Conservation (phyloP, 2,797 vertebrate species). For the Craterocephalus amniculus region DNA sequence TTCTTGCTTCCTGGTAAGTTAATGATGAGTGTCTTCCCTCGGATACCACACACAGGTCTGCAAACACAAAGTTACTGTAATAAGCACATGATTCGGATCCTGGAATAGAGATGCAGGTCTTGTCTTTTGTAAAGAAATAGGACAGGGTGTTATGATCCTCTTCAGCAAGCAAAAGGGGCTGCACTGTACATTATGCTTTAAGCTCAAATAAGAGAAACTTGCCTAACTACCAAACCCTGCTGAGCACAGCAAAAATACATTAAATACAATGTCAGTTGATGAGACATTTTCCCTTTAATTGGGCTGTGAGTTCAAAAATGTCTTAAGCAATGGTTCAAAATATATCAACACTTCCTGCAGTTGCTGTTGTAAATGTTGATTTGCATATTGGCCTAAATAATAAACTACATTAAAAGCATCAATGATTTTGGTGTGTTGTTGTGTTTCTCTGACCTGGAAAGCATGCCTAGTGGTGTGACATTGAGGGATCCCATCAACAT, state of each 20-base stretch:
- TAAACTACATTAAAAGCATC: not conserved
- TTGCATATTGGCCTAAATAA: not conserved
- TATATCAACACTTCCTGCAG: not conserved
- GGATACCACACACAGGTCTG: conserved; percentile 97
- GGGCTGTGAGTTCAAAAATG: not conserved
- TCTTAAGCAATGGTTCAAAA: not conserved
- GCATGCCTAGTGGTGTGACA: conserved; percentile 98
- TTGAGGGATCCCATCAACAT: conserved; percentile 99
- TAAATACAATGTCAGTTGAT: conserved; percentile 4
- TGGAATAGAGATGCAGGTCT: not conserved
- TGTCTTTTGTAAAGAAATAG: conserved; percentile 6
- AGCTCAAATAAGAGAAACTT: not conserved
- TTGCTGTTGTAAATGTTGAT: not conserved
- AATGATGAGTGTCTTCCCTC: conserved; percentile 98
- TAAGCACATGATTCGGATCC: conserved; percentile 1
- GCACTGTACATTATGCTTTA: not conserved
- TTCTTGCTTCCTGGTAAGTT: conserved; percentile 99
- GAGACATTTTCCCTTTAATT: conserved; percentile 15
- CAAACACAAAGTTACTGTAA: conserved; percentile 53
- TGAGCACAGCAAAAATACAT: conserved; percentile 5
- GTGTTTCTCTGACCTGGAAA: conserved; percentile 86
- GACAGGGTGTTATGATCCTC: conserved; percentile 1
- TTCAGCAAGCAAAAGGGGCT: not conserved
- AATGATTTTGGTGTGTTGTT: not conserved
- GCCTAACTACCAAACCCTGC: conserved; percentile 4